Percentiles rank a stretch among this genome's conserved stretches.
Evolutionary conservation across 2,797 vertebrate genomes (phyloP).

Genomic region (Mycteria americana): DNA sequence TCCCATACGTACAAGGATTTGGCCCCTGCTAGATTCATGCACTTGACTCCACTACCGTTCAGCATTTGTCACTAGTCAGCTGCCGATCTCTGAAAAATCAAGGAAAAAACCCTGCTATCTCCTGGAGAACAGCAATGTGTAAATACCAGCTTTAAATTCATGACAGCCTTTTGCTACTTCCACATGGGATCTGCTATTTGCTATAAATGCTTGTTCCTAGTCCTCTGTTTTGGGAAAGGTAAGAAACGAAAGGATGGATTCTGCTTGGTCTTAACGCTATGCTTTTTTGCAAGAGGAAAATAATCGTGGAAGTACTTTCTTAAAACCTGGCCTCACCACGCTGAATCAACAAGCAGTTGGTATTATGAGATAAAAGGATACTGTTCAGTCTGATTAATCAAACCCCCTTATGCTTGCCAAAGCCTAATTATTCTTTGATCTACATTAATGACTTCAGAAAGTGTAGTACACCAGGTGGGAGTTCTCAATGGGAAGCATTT

Average conservation of each 20-base stretch:
- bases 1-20: neutral
- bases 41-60: neutral
- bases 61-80: neutral
- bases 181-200: neutral
- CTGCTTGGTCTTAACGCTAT: neutral
- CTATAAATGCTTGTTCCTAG: neutral
- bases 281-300: neutral
- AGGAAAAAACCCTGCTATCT: neutral
- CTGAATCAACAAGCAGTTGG: slow-evolving; percentile 29
- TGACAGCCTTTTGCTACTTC: neutral
- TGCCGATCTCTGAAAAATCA: neutral
- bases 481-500: slow-evolving; percentile 16
- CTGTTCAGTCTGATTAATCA: slow-evolving; percentile 61
- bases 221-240: neutral
- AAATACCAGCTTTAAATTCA: neutral
- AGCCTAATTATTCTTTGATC: slow-evolving; percentile 67
- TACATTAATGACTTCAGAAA: slow-evolving; percentile 67
- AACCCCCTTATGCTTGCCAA: slow-evolving; percentile 50
- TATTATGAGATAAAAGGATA: slow-evolving; percentile 42
- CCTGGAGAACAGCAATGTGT: neutral
- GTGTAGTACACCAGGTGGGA: slow-evolving; percentile 55
- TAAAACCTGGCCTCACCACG: neutral
- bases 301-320: neutral
- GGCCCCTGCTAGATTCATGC: neutral
- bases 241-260: neutral